Percentiles rank a stretch among this genome's conserved stretches.
Conservation (phyloP, 2,797 vertebrate species). For the Alosa sapidissima region DNA sequence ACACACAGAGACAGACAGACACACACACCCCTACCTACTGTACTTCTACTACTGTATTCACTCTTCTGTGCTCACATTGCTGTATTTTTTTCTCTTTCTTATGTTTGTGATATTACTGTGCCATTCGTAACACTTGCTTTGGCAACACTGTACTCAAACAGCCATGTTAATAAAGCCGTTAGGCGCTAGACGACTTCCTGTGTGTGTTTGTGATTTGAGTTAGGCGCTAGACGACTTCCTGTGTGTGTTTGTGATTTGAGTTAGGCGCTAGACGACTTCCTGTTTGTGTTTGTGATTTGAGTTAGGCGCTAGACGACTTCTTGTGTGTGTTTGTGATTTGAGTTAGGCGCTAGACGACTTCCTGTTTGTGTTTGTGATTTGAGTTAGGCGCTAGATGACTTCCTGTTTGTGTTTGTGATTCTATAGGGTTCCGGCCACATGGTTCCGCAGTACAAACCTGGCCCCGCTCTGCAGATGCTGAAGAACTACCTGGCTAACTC, state of each 20-base stretch:
- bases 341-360: background rate
- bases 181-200: too few relatives aligned
- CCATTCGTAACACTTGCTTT: too few relatives aligned
- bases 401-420: background rate
- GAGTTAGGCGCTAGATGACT: background rate
- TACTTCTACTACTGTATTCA: too few relatives aligned
- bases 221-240: background rate
- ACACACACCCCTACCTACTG: too few relatives aligned
- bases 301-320: background rate
- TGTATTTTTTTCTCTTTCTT: too few relatives aligned
- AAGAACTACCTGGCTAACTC: constrained; percentile 41
- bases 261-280: too few relatives aligned
- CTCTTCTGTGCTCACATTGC: too few relatives aligned
- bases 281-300: background rate
- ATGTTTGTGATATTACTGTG: too few relatives aligned
- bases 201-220: background rate
- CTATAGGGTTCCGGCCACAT: constrained; percentile 46
- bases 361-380: background rate
- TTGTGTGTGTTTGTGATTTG: background rate
- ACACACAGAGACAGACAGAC: too few relatives aligned
- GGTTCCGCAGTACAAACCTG: constrained; percentile 46
- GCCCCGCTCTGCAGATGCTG: constrained; percentile 48
- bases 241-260: background rate
- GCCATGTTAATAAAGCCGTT: too few relatives aligned
- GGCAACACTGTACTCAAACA: too few relatives aligned